Percentiles rank a stretch among this genome's conserved stretches.
Evolutionary conservation across 2,888 invertebrate genomes (phyloP).

Genomic region (Homarus gammarus): DNA sequence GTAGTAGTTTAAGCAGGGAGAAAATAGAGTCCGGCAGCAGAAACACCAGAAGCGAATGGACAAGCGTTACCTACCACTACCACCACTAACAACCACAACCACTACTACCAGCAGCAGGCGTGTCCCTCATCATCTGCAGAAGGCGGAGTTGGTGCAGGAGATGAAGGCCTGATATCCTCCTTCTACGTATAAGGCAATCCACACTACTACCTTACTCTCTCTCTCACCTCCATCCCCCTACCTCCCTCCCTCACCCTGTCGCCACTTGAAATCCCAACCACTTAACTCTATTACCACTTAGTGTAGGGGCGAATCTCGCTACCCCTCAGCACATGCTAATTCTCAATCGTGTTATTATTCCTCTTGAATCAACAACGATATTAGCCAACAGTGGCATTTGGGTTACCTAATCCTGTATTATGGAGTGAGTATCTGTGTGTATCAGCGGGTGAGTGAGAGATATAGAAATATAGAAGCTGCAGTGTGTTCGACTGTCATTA

Average conservation of each 20-base stretch:
- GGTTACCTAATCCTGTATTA: conserved; percentile 1
- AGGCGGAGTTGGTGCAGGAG: no score
- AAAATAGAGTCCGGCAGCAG: no score
- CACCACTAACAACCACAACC: no score
- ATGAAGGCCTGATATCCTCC: background rate
- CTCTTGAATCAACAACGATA: conserved; percentile 21
- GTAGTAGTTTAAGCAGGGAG: no score
- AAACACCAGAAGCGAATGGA: no score
- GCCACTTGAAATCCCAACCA: no score
- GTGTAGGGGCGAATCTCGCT: background rate
- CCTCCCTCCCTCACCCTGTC: no score
- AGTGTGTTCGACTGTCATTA: background rate
- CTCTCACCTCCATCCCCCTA: background rate
- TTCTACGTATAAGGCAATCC: background rate
- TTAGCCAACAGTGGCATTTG: conserved; percentile 15
- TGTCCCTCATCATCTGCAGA: no score
- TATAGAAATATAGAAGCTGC: background rate
- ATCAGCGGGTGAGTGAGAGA: background rate
- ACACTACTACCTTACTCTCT: background rate
- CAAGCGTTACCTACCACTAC: no score
- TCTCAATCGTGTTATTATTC: background rate
- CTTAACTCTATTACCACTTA: background rate
- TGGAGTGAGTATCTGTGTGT: background rate
- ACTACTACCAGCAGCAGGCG: no score
- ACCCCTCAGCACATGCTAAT: background rate